Base-by-base conservation (phyloP, 2,888 invertebrate genomes). In the Zygogramma bicolorata region DNA sequence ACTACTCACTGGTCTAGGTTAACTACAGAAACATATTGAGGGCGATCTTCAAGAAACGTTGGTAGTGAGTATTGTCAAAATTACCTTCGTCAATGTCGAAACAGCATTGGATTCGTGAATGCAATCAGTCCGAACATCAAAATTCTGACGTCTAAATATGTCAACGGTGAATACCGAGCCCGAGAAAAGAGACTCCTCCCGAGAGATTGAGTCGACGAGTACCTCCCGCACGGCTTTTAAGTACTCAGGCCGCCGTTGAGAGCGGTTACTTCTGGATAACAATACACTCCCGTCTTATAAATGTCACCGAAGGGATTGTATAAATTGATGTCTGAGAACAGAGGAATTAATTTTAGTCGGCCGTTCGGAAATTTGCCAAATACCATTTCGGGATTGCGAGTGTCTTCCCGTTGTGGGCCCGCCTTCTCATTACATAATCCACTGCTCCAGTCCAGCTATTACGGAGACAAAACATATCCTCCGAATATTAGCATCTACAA, bases 251-350 rank as follows among this genome's bases (percentile, higher is more conserved):
- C 82, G 84, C 83, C 83, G 84, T 83, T 82, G 84, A 81, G 82
- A 81, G 82, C 82, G 83, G 84, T 84, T 85, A 85, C 85, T 86
- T 84, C 83, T 83, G 84, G 83, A 84, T 85, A 86, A 86, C 87
- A 87, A 87, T 87, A 86, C 85, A 85, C 85, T 84, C 81, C 84
- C 85, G 86, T 86, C 86, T 87, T 87, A 86, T 86, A 86, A 87
- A 87, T 86, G 86, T 86, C 86, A 86, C 84, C 80, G 82, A 84
- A 84, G 84, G 85, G 85, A 85, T 86, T 85, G 83, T 83, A 83
- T 84, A 84, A 86, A 86, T 85, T 86, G 85, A 85, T 85, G 85
- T 85, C 84, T 85, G 82, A 84, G 84, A 86, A 86, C 80, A 81
- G 84, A 82, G 85, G 85, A 84, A 86, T 86, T 86, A 86, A 86